Evolutionary conservation across 2,888 invertebrate genomes (phyloP).

Genomic region (Lycaena phlaeas): DNA sequence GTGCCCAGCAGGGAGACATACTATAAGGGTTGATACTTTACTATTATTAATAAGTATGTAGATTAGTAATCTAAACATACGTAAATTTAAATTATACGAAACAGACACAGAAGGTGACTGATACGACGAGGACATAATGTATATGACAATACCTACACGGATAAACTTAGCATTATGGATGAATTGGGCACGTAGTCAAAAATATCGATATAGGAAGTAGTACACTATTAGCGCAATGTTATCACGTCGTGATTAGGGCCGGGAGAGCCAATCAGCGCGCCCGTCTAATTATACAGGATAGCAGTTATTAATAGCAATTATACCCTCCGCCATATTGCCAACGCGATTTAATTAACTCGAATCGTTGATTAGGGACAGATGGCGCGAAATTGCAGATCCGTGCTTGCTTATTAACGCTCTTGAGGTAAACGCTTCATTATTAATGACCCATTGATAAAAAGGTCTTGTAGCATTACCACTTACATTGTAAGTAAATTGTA

Average conservation of each 20-base stretch:
- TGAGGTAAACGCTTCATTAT: slow-evolving; percentile 18
- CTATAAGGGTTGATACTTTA: no score
- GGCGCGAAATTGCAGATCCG: slow-evolving; percentile 59
- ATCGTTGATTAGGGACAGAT: slow-evolving; percentile 70
- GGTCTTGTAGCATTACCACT: not conserved
- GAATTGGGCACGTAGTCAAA: no score
- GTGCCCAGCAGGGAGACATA: no score
- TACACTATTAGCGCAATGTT: slow-evolving; percentile 61
- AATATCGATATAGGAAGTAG: no score
- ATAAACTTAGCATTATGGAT: no score
- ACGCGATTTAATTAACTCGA: slow-evolving; percentile 70
- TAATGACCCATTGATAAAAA: slow-evolving; percentile 13
- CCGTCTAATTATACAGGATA: slow-evolving; percentile 68
- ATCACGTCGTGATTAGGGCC: slow-evolving; percentile 66
- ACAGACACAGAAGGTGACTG: no score
- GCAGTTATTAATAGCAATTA: slow-evolving; percentile 72
- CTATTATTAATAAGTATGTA: no score
- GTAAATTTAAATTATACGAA: no score
- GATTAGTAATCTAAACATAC: no score
- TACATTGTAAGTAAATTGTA: slow-evolving; percentile 4
- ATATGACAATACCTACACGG: no score
- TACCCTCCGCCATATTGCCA: slow-evolving; percentile 67
- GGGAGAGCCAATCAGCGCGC: slow-evolving; percentile 59
- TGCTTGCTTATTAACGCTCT: slow-evolving; percentile 50
- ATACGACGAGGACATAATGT: no score